Evolutionary conservation across 2,888 invertebrate genomes (phyloP), one percentile per base, ranked within the genome.

Genomic region (Carabus problematicus): DNA sequence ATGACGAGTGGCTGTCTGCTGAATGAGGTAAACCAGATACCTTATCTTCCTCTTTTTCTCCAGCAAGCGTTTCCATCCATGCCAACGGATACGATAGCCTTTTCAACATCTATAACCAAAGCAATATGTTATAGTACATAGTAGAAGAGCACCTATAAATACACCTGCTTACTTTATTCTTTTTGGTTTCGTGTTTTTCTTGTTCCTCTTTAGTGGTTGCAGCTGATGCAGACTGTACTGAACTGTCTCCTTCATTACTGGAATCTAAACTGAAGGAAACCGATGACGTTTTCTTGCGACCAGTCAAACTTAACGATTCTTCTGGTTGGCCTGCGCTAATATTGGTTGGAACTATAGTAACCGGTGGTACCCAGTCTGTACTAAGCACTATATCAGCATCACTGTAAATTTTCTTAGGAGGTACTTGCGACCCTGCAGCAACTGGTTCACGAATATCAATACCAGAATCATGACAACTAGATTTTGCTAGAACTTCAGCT

Each of bases 11-110:
- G 79, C 84, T 87, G 73, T 84, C 85, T 72, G 80, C 77, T 40
- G 80, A 81, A 71, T 80, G 80, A 49, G 82, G 82, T 69, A 83
- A 79, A 74, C 80, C 80, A 72, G 79, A 75, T 76, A 84, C 82
- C 71, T 84, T 83, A 70, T 84, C 83, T 71, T 86, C 88, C 73
- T 88, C 89, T 56, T 76, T 76, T 72, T 93, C 94, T 69, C 93
- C 91, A 0, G 93, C 91, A 49, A 94, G 84, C 1, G 94, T 94
- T 80, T 95, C 95, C 86, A 95, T 94, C 94, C 95, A 95, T 1
- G 94, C 91, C 64, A 95, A 83, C 12, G 95, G 95, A 84, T 95
- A 94, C 0, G 95, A 95, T 71, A 96, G 88, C 76, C 95, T 88
- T 83, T 95, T 95, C 76, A 95, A 84, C 93, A 95, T 94, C 94